Evolutionary conservation across 2,797 vertebrate genomes (phyloP).

Genomic region (Helarctos malayanus): DNA sequence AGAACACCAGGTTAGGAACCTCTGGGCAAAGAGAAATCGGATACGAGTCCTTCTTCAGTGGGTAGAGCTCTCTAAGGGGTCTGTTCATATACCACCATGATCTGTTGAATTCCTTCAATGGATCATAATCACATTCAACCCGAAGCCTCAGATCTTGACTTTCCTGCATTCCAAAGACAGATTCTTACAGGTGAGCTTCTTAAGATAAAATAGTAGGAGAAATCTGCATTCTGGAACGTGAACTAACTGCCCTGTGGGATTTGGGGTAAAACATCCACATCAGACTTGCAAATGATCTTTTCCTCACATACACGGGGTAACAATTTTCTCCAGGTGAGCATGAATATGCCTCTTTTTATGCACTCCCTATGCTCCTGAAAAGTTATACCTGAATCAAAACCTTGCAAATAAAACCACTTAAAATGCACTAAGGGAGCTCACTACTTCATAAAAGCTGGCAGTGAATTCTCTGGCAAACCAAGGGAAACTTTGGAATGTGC

Average conservation of each 20-base stretch:
- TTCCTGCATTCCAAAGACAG: constrained; percentile 60
- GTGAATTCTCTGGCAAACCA: constrained; percentile 62
- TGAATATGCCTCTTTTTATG: neutral
- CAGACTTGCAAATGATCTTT: constrained; percentile 80
- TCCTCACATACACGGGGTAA: neutral
- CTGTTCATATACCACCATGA: neutral
- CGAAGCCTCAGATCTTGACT: constrained; percentile 68
- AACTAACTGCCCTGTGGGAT: constrained; percentile 65
- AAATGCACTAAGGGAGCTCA: constrained; percentile 59
- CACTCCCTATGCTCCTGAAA: neutral
- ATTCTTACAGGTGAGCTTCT: constrained; percentile 31
- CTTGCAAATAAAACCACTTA: constrained; percentile 75
- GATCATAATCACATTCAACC: constrained; percentile 12
- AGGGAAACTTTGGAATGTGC: constrained; percentile 27
- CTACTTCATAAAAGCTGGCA: constrained; percentile 67
- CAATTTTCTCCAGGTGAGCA: constrained; percentile 76
- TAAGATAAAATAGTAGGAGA: constrained; percentile 73
- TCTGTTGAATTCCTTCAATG: constrained; percentile 14
- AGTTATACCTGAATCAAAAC: constrained; percentile 75
- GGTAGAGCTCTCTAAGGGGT: neutral
- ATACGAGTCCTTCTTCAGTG: neutral
- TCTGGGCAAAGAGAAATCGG: neutral
- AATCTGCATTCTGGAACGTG: constrained; percentile 65
- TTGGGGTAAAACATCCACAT: constrained; percentile 59
- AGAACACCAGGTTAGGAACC: constrained; percentile 28